These are phyloP conservation scores for Neoniphon sammara DNA, from an alignment of 2,797 vertebrate genomes.

Conservation along the genomic window DNA sequence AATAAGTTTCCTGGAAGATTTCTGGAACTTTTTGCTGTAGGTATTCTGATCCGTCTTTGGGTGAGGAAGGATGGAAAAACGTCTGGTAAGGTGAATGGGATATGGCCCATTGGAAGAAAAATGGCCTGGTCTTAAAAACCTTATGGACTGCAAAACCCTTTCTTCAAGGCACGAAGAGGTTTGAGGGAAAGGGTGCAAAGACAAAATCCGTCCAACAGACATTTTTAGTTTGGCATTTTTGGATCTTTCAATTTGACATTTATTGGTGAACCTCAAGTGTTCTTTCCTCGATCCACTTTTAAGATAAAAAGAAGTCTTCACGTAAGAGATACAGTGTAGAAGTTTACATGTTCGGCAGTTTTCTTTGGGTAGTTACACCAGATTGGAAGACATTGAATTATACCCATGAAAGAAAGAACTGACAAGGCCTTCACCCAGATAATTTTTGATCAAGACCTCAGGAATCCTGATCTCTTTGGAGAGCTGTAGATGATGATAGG, in stretches of 20 bases:
- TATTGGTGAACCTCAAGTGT: constrained; percentile 22
- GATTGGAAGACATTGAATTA: not conserved
- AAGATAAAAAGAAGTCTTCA: no score
- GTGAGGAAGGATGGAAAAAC: constrained; percentile 75
- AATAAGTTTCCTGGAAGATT: constrained; percentile 73
- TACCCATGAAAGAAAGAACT: not conserved
- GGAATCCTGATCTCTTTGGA: not conserved
- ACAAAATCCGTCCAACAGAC: constrained; percentile 43
- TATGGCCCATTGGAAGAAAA: constrained; percentile 75
- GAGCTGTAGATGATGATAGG: not conserved
- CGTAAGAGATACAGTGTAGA: not conserved
- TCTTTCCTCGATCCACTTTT: constrained; percentile 12
- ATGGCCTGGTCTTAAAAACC: constrained; percentile 69
- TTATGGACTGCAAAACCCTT: constrained; percentile 50
- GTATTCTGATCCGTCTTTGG: constrained; percentile 66
- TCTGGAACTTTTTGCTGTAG: constrained; percentile 62
- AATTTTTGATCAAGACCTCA: not conserved
- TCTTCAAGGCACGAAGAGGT: constrained; percentile 48
- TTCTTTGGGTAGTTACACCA: not conserved
- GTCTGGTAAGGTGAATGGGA: constrained; percentile 76
- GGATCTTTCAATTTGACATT: constrained; percentile 32
- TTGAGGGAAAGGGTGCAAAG: constrained; percentile 53
- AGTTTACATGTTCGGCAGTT: not conserved
- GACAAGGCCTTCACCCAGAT: not conserved
- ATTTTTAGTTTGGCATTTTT: constrained; percentile 33